Evolutionary conservation across 2,888 invertebrate species (phyloP).

Genomic region (Pollenia griseotomentosa): DNA sequence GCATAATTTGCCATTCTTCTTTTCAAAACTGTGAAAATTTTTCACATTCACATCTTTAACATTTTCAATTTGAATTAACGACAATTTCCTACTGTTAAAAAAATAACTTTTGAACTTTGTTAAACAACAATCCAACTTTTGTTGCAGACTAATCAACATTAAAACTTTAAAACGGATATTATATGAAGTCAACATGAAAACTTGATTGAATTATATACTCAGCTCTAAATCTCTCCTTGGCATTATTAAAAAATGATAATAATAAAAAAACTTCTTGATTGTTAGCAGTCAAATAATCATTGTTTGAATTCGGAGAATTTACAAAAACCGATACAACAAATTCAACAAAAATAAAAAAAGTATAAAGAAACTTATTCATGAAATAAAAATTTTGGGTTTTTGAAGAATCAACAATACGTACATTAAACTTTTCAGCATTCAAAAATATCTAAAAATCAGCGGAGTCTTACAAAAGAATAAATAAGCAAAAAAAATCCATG

Average conservation of each 20-base stretch:
- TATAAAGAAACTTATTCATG: too few relatives aligned
- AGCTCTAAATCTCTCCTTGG: background rate
- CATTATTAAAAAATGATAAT: background rate
- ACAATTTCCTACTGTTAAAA: too few relatives aligned
- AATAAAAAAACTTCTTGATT: background rate
- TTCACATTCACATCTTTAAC: too few relatives aligned
- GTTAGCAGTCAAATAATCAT: background rate
- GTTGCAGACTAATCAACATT: too few relatives aligned
- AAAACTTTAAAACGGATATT: conserved; percentile 2
- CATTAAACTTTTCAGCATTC: background rate
- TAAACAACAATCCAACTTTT: too few relatives aligned
- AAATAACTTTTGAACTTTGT: too few relatives aligned
- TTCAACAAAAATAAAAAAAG: background rate
- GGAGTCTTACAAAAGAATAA: background rate
- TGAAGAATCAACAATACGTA: conserved; percentile 5
- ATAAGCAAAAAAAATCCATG: background rate
- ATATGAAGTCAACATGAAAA: conserved; percentile 1
- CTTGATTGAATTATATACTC: background rate
- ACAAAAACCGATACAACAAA: background rate
- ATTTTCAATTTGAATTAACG: too few relatives aligned
- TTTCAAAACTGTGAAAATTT: too few relatives aligned
- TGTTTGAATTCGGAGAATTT: background rate
- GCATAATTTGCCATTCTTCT: too few relatives aligned
- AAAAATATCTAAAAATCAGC: background rate
- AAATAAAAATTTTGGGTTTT: background rate